Evolutionary conservation across 2,797 vertebrate genomes (phyloP), one percentile per base, ranked within the genome.

Genomic region (Micromesistius poutassou): DNA sequence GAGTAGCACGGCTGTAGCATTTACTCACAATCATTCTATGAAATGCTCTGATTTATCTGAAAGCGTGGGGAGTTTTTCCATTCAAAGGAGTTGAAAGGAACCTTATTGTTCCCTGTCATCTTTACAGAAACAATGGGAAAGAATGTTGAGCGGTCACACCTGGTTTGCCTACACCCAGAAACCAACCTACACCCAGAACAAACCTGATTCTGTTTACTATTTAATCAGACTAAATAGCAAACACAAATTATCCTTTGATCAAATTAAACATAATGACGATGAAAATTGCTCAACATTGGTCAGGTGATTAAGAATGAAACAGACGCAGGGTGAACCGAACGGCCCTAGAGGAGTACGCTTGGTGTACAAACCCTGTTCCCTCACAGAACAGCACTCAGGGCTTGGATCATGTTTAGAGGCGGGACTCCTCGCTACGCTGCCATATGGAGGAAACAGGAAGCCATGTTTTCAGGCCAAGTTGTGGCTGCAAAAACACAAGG

Each of bases 371-470:
- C 19, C 19, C 55, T n/a, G 55, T 62, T 62, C 50, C 50, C 22
- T 62, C 50, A 62, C 50, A 22, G 22, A 62, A 62, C 55, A 10
- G 55, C 22, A 10, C 8, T 25, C 22, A 25, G 55, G 1, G n/a
- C 22, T 62, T 9, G 55, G 22, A n/a, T 25, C 22, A 7, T 8
- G 22, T 25, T 9, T n/a, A 25, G 55, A 62, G 50, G 4, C 10
- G 50, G 50, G 55, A 62, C 55, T 25, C 55, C 55, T 62, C 50
- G 50, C 50, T 8, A 62, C 5, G 50, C 50, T 4, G 22, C 55
- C 55, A 62, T 62, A 62, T 62, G 55, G 55, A 62, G 55, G 55
- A 62, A 62, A 62, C 55, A 62, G 55, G 55, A 62, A 62, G 22
- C 55, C 55, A 25, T 8, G 22, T 25, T 55, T 25, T n/a, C 55